Evolutionary conservation across 1,140 invertebrate genomes (phyloP), one percentile per base, ranked within the genome.

Genomic region (Drosophila murphyi): DNA sequence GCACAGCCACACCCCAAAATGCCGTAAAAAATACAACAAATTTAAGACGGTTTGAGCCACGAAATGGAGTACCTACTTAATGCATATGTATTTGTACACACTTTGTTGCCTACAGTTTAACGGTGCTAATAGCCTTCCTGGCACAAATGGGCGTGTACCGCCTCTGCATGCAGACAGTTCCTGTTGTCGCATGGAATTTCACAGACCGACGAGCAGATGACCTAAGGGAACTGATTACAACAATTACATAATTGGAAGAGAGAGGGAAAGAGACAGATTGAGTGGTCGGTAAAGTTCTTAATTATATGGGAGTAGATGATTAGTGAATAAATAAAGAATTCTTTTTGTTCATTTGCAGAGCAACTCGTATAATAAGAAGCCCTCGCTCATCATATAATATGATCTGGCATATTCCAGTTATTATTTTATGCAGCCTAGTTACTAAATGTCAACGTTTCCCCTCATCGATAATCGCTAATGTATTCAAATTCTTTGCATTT

Each of bases 111-210:
- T 72, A 88, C 76, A 80, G 69, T 80, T 82, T 72, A 88, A 76
- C 75, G 69, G 82, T 74, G 80, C 77, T 82, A 82, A 88, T 65
- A 76, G 79, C 76, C 60, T 62, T 20, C 61, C 65, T 64, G 67
- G 39, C 62, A 57, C 70, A 72, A 65, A 55, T 70, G 67, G 82
- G 82, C 69, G 76, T 78, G 70, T 77, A 47, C 39, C 48, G 10
- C 20, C 20, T 20, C 20, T 20, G 20, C 20, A 20, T 63, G 74
- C 39, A 86, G 78, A 72, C 45, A 55, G 71, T 69, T 76, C 59
- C 56, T 64, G 31, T 34, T 50, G 35, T 29, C 4, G n/a, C 29
- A 7, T 32, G 8, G 5, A 32, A 29, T 0, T 20, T 6, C 8
- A 39, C 2, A 41, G 39, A 3, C 39, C n/a, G 39, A 3, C 7